Base-by-base conservation (phyloP, 2,888 invertebrate genomes). In the Scotopteryx bipunctaria region DNA sequence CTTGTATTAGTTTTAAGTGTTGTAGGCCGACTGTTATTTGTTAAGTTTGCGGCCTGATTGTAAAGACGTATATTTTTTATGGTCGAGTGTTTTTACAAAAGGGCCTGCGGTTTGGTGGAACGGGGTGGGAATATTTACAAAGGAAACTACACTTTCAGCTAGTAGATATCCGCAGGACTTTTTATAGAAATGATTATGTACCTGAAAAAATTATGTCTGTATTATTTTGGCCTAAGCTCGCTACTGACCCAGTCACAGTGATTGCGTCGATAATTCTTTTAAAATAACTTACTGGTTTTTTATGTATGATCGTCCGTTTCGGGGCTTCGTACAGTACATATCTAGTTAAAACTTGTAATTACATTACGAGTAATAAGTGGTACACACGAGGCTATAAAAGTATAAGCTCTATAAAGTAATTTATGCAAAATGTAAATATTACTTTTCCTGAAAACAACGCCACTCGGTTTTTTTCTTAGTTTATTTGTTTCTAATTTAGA, bases 11-110 rank as follows among this genome's bases (percentile, higher is more conserved):
- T 8, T 8, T 31, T 32, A 37, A 32, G 17, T 46, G 41, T 46
- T 52, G 14, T 32, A 29, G 43, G 43, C 21, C 45, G 40, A 35
- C 33, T 2, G 47, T 47, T 40, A 47, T 2, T 49, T 42, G 42
- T 42, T 41, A 45, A 5, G 51, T 45, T 51, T 50, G 13, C 15
- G 31, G 41, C 27, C 37, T 13, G 5, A 32, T 25, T 35, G 23
- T 31, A 25, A 1, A 25, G 11, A 32, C 23, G n/a, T 32, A 16
- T 23, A 14, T 32, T 46, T 21, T 37, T 17, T 15, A 5, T n/a
- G 13, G 37, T 15, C 21, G 9, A 1, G 44, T 21, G n/a, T 45
- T 45, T 25, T 16, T 31, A 13, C n/a, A 17, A 16, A 23, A 11
- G 11, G 35, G 15, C 43, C 11, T 45, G 14, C 4, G 40, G 41